phyloP scores from a whole-genome alignment of 1,140 invertebrate species.

The Tenebrio molitor region DNA sequence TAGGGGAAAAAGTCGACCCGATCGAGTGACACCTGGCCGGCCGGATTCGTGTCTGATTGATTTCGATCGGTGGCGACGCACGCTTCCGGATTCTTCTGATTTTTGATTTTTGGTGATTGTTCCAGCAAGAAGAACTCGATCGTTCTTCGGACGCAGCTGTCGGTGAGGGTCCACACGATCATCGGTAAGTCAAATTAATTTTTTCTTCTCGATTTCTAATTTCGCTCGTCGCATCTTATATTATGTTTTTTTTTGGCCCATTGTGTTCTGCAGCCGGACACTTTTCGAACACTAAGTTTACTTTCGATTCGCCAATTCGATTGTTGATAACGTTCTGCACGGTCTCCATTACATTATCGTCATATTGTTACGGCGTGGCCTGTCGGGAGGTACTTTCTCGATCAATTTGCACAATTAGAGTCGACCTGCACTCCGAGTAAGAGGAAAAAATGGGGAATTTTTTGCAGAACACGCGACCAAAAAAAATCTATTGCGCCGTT shows the following conservation, averaged over 20 bases:
- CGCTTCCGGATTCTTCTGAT: conserved; percentile 26
- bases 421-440: neutral
- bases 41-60: conserved; percentile 28
- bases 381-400: conserved; percentile 4
- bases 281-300: neutral
- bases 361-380: neutral
- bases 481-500: no score
- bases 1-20: neutral
- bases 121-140: conserved; percentile 97
- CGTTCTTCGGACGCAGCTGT: conserved; percentile 95
- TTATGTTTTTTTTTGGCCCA: no score
- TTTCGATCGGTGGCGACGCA: conserved; percentile 22
- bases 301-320: conserved; percentile 28
- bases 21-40: conserved; percentile 28
- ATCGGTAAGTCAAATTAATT: conserved; percentile 89
- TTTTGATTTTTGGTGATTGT: conserved; percentile 69
- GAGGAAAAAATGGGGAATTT: neutral
- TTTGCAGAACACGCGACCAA: neutral
- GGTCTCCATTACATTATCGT: conserved; percentile 1
- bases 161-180: conserved; percentile 96
- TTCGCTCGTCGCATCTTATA: no score
- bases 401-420: conserved; percentile 18
- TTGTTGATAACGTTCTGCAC: conserved; percentile 2
- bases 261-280: neutral
- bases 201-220: no score